A percentile compares a stretch with the other conserved stretches of the same genome.
These are phyloP conservation scores for Catharus bicknelli DNA, from an alignment of 2,113 vertebrate species.

Conservation along the genomic window DNA sequence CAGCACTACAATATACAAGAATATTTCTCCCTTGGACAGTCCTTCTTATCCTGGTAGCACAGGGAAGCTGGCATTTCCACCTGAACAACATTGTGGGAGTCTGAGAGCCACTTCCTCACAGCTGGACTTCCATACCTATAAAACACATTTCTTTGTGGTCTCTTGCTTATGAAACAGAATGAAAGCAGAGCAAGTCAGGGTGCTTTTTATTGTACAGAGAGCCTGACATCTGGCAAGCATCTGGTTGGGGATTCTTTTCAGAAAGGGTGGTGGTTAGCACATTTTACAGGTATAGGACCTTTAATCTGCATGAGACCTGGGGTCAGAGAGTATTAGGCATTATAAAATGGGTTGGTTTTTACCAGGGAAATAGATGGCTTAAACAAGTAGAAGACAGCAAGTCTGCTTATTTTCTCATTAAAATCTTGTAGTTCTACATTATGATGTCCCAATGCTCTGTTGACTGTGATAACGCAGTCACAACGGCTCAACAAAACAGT, in stretches of 20 bases:
- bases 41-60: background rate
- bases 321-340: background rate
- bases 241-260: background rate
- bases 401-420: background rate
- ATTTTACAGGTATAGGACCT: slow-evolving; percentile 23
- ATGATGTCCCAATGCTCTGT: background rate
- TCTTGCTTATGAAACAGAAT: background rate
- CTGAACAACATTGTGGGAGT: background rate
- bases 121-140: background rate
- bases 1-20: background rate
- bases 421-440: background rate
- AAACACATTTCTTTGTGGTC: slow-evolving; percentile 1
- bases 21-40: background rate
- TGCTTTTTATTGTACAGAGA: background rate
- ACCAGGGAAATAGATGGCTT: background rate
- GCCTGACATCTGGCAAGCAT: slow-evolving; percentile 35
- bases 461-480: accelerated
- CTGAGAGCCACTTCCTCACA: background rate
- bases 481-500: background rate
- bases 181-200: background rate
- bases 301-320: background rate
- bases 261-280: background rate
- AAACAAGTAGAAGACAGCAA: background rate
- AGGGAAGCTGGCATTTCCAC: background rate
- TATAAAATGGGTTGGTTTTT: background rate